Base-by-base conservation (phyloP, 2,888 invertebrate genomes). In the Oxytorus armatus region DNA sequence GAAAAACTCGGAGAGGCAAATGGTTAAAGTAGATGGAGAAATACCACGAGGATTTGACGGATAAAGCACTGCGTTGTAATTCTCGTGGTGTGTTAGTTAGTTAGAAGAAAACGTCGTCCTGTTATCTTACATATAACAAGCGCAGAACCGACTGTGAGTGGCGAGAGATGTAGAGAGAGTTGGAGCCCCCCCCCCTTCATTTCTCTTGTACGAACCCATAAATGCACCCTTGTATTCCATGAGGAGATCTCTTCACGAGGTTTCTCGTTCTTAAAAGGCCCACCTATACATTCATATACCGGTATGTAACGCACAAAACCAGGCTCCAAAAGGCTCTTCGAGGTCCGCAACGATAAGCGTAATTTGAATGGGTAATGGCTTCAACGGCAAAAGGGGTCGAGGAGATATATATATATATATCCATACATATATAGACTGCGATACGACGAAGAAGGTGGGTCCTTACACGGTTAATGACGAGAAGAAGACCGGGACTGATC, bases 341-440 rank as follows among this genome's bases (percentile, higher is more conserved):
- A 82, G 84, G 81, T 76, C 77, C 79, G n/a, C n/a, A 82, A 81
- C 87, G 89, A 90, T 89, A 89, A 89, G 87, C 84, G 86, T 86
- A 88, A 89, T 89, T 89, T 88, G 89, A 89, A 89, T 89, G 89
- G 88, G 84, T 88, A 88, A 89, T 88, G 87, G 86, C 85, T 82
- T 84, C 84, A 84, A 83, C 85, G 81, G 85, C 39, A 23, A 84
- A 86, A 86, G 61, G 16, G 33, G 29, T 23, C 8, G 42, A 18
- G 36, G 18, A 36, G 61, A 61, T 77, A 39, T 47, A 21, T 47
- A 16, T 33, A 11, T 59, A 21, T 39, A 25, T 61, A 16, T 44
- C 23, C 23, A 21, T 33, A 1, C 14, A 23, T n/a, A 53, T 2
- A 7, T n/a, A 23, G 29, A 29, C 29, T 53, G 55, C 18, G 29